phyloP scores from a whole-genome alignment of 2,797 vertebrate species.

The Paguma larvata region DNA sequence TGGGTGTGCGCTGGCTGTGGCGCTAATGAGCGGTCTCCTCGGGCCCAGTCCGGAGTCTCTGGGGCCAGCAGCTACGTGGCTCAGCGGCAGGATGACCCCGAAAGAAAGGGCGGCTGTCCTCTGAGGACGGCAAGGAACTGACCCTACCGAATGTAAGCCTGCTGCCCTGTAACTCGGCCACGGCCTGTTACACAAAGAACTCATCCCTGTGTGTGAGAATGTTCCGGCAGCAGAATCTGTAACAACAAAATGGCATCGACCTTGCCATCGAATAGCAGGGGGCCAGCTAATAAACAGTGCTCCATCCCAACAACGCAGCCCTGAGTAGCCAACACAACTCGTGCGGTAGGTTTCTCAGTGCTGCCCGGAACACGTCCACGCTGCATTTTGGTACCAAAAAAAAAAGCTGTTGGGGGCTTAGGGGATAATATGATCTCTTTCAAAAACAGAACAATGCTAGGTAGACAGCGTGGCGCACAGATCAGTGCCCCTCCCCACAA shows the following conservation, averaged over 20 bases:
- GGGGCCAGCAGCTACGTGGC: too few species aligned
- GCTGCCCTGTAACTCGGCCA: background rate
- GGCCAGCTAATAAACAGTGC: background rate
- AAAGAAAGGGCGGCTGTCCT: background rate
- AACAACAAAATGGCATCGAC: background rate
- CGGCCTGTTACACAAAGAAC: background rate
- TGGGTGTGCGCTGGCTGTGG: background rate
- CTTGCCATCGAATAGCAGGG: background rate
- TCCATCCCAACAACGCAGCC: too few species aligned
- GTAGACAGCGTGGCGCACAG: background rate
- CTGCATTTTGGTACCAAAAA: background rate
- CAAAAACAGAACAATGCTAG: background rate
- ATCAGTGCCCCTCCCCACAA: background rate
- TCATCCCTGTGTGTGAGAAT: too few species aligned
- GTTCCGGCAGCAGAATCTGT: background rate
- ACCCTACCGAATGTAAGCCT: too few species aligned
- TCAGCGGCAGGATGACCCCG: background rate
- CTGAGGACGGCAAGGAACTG: background rate
- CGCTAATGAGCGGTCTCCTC: too few species aligned
- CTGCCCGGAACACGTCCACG: background rate
- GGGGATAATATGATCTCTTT: background rate
- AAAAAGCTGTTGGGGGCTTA: background rate
- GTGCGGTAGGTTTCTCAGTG: background rate
- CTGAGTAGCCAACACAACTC: background rate
- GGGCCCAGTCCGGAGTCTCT: background rate